Percentiles rank a stretch among this genome's conserved stretches.
Conservation (phyloP, 2,113 vertebrate species). For the Xenus cinereus region DNA sequence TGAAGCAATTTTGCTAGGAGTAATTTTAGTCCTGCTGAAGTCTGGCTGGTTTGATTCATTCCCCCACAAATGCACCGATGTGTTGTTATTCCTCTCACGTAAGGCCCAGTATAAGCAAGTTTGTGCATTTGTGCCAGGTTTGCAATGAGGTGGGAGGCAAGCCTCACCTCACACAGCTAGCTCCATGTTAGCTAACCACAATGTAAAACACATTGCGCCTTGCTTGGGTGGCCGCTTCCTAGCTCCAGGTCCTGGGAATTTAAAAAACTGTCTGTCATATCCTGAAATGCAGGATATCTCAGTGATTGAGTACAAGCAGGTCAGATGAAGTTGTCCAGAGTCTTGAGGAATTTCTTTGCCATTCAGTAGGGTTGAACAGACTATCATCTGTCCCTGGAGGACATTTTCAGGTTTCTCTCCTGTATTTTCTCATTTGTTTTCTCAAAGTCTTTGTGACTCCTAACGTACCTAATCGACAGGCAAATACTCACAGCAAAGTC, state of each 20-base stretch:
- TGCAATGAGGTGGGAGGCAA: neutral
- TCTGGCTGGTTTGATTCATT: neutral
- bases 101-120: neutral
- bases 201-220: neutral
- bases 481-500: neutral
- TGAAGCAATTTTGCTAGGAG: neutral
- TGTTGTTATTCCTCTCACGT: rapidly evolving
- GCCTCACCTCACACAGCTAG: neutral
- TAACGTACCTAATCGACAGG: neutral
- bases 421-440: neutral
- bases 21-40: neutral
- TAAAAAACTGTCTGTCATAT: neutral
- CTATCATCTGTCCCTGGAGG: neutral
- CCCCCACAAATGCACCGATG: neutral
- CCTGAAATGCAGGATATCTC: neutral
- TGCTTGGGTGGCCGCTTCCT: neutral
- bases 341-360: neutral
- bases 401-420: neutral
- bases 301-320: neutral
- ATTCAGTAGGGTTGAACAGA: neutral
- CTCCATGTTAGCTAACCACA: neutral
- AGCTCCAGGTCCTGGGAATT: neutral
- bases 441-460: neutral
- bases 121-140: neutral
- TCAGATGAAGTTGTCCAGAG: neutral